phyloP scores from a whole-genome alignment of 1,140 invertebrate species.

The Apis florea region DNA sequence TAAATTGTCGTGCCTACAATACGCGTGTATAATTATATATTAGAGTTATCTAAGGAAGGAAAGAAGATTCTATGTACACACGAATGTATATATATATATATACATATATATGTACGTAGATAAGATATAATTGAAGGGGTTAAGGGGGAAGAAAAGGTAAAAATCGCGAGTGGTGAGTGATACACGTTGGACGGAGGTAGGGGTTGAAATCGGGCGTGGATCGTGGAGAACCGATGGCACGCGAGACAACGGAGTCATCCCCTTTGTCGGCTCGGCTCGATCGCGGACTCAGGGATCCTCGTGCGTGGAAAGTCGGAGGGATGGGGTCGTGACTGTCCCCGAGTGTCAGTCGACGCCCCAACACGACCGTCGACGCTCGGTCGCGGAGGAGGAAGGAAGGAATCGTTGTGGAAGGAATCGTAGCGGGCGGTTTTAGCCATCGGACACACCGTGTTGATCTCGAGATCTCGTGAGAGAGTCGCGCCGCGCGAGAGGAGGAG shows the following conservation, averaged over 20 bases:
- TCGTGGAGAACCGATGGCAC: conserved; percentile 57
- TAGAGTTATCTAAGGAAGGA: background rate
- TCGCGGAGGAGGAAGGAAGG: background rate
- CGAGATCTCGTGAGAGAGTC: too few species aligned
- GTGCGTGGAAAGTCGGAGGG: conserved; percentile 59
- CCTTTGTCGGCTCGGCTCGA: conserved; percentile 41
- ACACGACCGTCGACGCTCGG: conserved; percentile 30
- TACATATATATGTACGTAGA: too few species aligned
- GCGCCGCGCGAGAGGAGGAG: conserved; percentile 26
- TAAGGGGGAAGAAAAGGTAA: background rate
- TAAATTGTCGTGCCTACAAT: conserved; percentile 21
- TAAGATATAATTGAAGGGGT: background rate
- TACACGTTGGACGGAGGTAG: background rate
- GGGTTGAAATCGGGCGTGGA: background rate
- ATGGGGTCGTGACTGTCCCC: conserved; percentile 62
- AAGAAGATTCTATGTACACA: background rate
- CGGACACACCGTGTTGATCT: conserved; percentile 6
- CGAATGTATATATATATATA: background rate
- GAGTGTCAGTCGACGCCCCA: conserved; percentile 62
- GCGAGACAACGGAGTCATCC: conserved; percentile 47
- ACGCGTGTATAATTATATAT: background rate
- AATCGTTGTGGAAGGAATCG: background rate
- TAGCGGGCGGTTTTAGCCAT: conserved; percentile 7
- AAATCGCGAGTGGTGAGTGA: background rate
- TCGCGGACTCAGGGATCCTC: conserved; percentile 48